Percentiles rank a stretch among this genome's conserved stretches.
These are phyloP conservation scores for Aramus guarauna DNA, from an alignment of 2,113 vertebrate species.

Conservation along the genomic window DNA sequence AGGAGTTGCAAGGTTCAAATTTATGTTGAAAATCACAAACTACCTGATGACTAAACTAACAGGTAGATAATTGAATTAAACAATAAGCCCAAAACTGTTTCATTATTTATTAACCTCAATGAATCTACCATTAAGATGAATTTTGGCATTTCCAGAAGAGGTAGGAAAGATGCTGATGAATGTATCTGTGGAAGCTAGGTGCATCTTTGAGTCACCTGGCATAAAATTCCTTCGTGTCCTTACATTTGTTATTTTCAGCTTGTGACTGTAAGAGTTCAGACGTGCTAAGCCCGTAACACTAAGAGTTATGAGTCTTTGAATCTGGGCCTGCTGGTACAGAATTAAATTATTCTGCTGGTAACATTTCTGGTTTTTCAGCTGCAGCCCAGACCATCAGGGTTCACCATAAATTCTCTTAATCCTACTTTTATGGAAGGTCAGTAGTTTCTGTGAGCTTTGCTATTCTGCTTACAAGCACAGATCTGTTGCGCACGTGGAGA, in stretches of 20 bases:
- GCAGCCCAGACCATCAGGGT: neutral
- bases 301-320: neutral
- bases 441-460: neutral
- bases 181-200: neutral
- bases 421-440: neutral
- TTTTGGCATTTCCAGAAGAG: neutral
- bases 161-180: neutral
- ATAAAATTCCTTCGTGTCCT: neutral
- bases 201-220: neutral
- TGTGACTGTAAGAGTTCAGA: neutral
- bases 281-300: neutral
- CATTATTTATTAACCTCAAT: neutral
- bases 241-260: neutral
- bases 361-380: neutral
- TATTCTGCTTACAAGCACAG: neutral
- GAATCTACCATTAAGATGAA: neutral
- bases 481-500: neutral
- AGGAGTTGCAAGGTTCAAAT: neutral
- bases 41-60: neutral
- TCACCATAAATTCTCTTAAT: neutral
- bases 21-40: neutral
- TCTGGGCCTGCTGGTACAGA: neutral
- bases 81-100: neutral
- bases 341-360: neutral
- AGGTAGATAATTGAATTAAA: neutral